Percentiles rank a stretch among this genome's conserved stretches.
Conservation (phyloP, 2,113 vertebrate genomes). For the Lontra canadensis region DNA sequence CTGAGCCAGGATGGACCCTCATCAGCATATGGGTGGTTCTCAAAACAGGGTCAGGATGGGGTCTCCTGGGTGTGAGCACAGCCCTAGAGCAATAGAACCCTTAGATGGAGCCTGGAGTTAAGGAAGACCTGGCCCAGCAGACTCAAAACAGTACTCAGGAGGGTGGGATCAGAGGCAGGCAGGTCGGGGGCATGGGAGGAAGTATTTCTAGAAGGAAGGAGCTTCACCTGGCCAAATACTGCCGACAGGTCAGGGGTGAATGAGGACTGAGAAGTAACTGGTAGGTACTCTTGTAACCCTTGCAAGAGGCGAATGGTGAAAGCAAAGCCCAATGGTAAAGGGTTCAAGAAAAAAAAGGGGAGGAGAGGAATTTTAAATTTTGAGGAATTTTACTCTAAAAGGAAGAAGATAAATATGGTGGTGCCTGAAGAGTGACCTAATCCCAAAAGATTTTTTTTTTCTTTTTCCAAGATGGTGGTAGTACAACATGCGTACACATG, state of each 20-base stretch:
- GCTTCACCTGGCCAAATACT: neutral
- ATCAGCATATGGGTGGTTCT: neutral
- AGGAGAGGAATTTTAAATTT: neutral
- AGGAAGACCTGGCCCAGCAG: neutral
- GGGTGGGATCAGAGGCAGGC: neutral
- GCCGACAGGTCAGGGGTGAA: neutral
- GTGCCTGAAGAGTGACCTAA: neutral
- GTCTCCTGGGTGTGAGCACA: neutral
- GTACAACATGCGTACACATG: too few species aligned
- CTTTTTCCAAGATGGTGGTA: neutral
- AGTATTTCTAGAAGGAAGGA: neutral
- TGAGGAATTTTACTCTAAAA: slow-evolving; percentile 21
- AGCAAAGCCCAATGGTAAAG: neutral
- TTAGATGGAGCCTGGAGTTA: neutral
- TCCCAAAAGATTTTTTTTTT: neutral
- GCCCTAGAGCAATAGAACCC: neutral
- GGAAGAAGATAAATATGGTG: neutral
- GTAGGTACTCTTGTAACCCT: neutral
- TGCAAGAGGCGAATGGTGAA: neutral
- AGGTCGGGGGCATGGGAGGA: neutral
- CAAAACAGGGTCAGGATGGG: neutral
- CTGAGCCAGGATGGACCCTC: neutral
- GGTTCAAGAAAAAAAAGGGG: neutral
- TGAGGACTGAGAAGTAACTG: neutral
- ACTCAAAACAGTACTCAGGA: neutral